Evolutionary conservation across 2,888 invertebrate genomes (phyloP).

Genomic region (Drosophila aldrichi): DNA sequence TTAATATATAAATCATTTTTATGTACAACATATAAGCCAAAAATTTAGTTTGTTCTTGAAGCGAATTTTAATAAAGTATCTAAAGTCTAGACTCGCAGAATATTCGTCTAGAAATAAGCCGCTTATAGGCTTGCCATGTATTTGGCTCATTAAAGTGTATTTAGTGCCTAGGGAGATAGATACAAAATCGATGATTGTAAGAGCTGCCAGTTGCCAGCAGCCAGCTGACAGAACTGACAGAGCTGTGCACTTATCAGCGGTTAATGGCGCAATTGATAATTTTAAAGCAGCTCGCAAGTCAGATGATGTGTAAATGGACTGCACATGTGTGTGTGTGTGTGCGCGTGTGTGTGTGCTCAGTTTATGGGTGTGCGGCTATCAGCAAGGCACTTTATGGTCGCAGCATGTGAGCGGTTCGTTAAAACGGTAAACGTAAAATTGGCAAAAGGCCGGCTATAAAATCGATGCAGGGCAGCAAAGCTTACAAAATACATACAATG

Average conservation of each 20-base stretch:
- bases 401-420: conserved; percentile 64
- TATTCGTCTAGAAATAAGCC: conserved; percentile 16
- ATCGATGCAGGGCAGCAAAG: conserved; percentile 63
- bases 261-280: conserved; percentile 71
- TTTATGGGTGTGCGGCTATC: conserved; percentile 54
- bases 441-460: conserved; percentile 65
- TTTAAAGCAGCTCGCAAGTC: conserved; percentile 54
- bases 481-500: conserved; percentile 25
- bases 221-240: neutral
- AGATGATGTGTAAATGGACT: conserved; percentile 70
- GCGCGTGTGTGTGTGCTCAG: conserved; percentile 18
- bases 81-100: neutral
- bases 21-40: too few relatives aligned
- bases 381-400: conserved; percentile 52
- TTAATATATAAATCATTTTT: too few relatives aligned
- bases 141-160: conserved; percentile 12
- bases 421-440: conserved; percentile 66
- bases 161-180: conserved; percentile 3
- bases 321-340: conserved; percentile 16
- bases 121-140: conserved; percentile 1
- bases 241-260: conserved; percentile 51
- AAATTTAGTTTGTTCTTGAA: too few relatives aligned
- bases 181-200: conserved; percentile 29
- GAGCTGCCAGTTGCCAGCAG: conserved; percentile 11
- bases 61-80: conserved; percentile 29